Evolutionary conservation across 2,113 vertebrate species (phyloP), one percentile per base, ranked within the genome.

Genomic region (Tragelaphus strepsiceros): DNA sequence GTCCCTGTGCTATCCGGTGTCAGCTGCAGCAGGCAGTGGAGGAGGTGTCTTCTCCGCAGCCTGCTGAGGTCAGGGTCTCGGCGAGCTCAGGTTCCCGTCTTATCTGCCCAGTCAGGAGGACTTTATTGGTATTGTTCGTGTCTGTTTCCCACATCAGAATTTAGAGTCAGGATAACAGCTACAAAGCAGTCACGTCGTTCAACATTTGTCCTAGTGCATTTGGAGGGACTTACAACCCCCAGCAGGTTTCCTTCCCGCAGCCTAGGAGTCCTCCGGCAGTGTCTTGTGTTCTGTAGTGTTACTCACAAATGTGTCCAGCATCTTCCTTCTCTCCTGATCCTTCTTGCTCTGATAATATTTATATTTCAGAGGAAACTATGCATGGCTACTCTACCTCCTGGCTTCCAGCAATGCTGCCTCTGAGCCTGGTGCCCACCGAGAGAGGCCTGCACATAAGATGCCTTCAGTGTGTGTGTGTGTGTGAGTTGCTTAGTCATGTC

Each of bases 1-100:
- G 77, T 88, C 46, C 88, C 62, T 13, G 12, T 49, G 90, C 17
- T 89, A 35, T 71, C 32, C 26, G 88, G n/a, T 80, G 49, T 94
- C 84, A 49, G 93, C 64, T 92, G 62, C 82, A 82, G 88, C 3
- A 49, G 77, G 53, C 83, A 22, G 24, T 13, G 22, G n/a, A 32
- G 49, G 28, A 86, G 56, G 26, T 32, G 28, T 62, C 19, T 87
- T 58, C 54, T 85, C 28, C 13, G 46, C 0, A 46, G 78, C 30
- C 22, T 0, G 39, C 74, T 90, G 93, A 97, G 67, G 95, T 88
- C 96, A 94, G 71, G 46, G 87, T 85, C 80, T 96, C 28, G 6
- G 82, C 19, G 11, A 96, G 88, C 95, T 97, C 92, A 56, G 88
- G 62, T 90, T 97, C 32, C 56, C 58, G 28, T 95, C 64, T 83